Conservation (phyloP, 2,113 vertebrate genomes). For the Gnathonemus longibarbis region DNA sequence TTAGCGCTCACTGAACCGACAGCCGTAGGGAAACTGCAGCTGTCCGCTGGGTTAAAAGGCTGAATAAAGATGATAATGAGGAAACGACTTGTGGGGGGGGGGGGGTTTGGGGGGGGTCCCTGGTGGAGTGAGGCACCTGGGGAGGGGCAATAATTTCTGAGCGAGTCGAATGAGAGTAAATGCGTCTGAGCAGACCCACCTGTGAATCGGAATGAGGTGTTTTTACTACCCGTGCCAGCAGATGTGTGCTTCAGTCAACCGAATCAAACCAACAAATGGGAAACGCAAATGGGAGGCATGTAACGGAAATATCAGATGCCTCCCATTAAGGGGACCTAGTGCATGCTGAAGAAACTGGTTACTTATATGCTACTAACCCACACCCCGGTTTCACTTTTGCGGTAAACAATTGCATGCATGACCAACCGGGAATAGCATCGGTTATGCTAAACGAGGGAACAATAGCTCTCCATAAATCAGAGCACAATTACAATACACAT, state of each 20-base stretch:
- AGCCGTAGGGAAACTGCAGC: neutral
- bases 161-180: neutral
- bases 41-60: neutral
- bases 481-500: slow-evolving; percentile 21
- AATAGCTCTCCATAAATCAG: slow-evolving; percentile 32
- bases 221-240: neutral
- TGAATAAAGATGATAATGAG: neutral
- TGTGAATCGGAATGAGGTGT: neutral
- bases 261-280: neutral
- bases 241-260: neutral
- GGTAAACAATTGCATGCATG: slow-evolving; percentile 15
- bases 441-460: slow-evolving; percentile 29
- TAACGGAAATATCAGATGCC: neutral
- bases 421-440: slow-evolving; percentile 13
- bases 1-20: neutral
- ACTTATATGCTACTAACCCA: neutral
- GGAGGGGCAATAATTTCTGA: neutral
- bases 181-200: neutral
- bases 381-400: neutral
- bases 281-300: neutral
- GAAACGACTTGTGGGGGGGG: neutral
- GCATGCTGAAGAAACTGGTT: neutral
- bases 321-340: neutral
- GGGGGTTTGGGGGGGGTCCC: neutral
- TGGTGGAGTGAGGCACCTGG: neutral